Base-by-base conservation (phyloP, 53 echinoderm and acorn worm genomes). In the Holothuria scabra region DNA sequence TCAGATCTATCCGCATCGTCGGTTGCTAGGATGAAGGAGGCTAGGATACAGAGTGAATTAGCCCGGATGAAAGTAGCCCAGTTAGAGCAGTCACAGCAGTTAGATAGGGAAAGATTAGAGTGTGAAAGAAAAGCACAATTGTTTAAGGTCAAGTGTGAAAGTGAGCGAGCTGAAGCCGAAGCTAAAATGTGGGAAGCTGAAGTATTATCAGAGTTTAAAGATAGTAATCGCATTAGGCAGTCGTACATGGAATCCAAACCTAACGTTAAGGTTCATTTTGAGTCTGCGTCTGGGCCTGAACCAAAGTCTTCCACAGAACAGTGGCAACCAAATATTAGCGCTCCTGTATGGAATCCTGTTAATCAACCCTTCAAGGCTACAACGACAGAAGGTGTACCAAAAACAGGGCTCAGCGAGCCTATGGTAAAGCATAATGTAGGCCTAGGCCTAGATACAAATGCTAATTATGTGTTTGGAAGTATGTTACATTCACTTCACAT, bases 1-100 rank as follows among this genome's bases (percentile, higher is more conserved):
- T 44, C 44, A 44, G 44, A 44, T 44, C 44, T 44, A 44, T 68
- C 69, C 30, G 34, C 69, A 30, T 28, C 69, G 69, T 58, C 70
- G 21, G 58, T 56, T 33, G 49, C 35, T 32, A 84, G 65, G 85
- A 41, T 85, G 74, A 37, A 61, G 19, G 76, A 85, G 59, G 76
- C 85, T 30, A 85, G 61, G 28, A 65, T 75, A 23, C 60, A 85
- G 63, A 11, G 30, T 20, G 76, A 75, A 28, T 75, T 85, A 28
- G 76, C 76, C 14, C 60, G 65, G 74, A 63, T 74, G 28, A 85
- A 85, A 61, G 41, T 34, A 24, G 65, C 62, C 38, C 85, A 85
- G 41, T 70, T 85, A 24, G 26, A 60, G 25, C 60, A 85, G 64
- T 61, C 34, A 41, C 85, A 76, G 64, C 41, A 85, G 75, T 64